These are phyloP conservation scores for Tympanuchus pallidicinctus DNA, from an alignment of 2,113 vertebrate species.

Conservation along the genomic window DNA sequence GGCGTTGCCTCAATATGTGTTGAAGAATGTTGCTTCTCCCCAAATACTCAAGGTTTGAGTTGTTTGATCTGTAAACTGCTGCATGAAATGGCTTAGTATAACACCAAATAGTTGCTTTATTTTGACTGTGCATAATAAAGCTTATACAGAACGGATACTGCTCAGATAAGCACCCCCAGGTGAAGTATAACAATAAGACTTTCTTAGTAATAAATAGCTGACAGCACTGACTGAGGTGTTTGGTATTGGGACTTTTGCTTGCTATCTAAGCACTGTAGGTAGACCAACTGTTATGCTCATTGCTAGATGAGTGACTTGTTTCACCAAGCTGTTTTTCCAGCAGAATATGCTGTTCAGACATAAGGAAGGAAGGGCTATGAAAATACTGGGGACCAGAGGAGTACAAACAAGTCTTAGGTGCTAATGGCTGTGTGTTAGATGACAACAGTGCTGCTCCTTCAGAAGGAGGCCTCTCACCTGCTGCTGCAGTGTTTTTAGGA, in stretches of 20 bases:
- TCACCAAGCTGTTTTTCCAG: neutral
- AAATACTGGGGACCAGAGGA: too few species aligned
- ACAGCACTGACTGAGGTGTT: neutral
- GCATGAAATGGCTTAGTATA: neutral
- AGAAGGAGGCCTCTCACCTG: neutral
- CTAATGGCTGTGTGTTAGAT: neutral
- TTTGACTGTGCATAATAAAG: neutral
- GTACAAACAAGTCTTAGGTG: neutral
- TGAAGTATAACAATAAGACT: neutral
- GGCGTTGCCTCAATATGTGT: neutral
- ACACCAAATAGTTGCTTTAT: accelerated
- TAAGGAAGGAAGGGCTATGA: neutral
- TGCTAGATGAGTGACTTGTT: neutral
- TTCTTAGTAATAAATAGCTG: neutral
- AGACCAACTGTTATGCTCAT: neutral
- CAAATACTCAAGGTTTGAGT: neutral
- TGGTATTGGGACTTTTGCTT: neutral
- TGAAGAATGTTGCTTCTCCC: neutral
- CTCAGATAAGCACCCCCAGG: neutral
- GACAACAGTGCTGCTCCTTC: accelerated
- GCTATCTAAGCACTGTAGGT: neutral
- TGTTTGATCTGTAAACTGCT: neutral
- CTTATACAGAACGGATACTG: neutral
- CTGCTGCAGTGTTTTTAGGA: neutral
- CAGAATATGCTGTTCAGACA: neutral